Evolutionary conservation across 2,888 invertebrate species (phyloP).

Genomic region (Macrosiphum euphorbiae): DNA sequence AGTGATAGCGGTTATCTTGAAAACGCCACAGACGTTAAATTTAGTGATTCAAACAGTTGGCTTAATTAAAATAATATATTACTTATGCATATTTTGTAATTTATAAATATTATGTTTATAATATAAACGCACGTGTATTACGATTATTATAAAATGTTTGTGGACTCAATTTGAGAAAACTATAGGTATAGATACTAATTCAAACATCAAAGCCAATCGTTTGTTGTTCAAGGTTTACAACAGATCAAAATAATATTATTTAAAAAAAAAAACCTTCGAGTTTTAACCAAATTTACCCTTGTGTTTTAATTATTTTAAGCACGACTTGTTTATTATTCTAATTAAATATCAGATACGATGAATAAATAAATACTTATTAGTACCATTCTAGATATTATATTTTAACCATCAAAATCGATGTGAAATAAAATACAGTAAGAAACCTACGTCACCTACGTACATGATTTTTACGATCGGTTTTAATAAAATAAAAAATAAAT

Average conservation of each 20-base stretch:
- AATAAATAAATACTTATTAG: neutral
- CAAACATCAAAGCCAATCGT: neutral
- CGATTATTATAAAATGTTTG: neutral
- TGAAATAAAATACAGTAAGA: neutral
- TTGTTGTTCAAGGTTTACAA: neutral
- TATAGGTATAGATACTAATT: neutral
- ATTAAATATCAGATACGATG: neutral
- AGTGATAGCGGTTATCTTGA: neutral
- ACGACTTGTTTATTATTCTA: neutral
- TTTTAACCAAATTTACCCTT: neutral
- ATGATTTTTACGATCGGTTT: neutral
- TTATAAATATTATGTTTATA: neutral
- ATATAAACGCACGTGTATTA: neutral
- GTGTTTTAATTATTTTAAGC: neutral
- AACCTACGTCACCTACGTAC: neutral
- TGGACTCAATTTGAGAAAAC: neutral
- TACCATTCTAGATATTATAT: neutral
- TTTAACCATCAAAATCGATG: neutral
- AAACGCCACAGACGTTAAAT: neutral
- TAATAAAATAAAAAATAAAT: slow-evolving; percentile 1
- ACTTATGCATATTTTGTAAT: neutral
- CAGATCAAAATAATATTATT: neutral
- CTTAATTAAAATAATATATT: neutral
- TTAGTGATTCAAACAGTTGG: neutral
- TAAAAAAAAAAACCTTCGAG: neutral